phyloP scores from a whole-genome alignment of 1,140 invertebrate species.

The Coelopa frigida region DNA sequence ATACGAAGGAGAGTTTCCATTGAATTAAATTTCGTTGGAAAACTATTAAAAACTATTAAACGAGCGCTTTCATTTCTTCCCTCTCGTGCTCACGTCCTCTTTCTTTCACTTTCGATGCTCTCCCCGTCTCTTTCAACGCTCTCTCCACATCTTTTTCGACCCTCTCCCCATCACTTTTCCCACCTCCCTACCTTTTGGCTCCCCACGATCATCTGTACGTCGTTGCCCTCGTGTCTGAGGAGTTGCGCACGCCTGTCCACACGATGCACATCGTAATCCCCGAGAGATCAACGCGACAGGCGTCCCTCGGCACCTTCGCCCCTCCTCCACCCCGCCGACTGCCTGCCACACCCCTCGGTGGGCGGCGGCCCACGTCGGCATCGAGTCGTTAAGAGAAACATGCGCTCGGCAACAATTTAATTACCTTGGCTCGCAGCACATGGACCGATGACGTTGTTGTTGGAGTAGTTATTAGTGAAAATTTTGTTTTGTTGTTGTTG shows the following conservation, averaged over 20 bases:
- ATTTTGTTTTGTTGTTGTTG: too few species aligned
- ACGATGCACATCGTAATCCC: constrained; percentile 6
- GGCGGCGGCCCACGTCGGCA: background rate
- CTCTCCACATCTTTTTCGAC: too few species aligned
- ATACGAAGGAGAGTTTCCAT: too few species aligned
- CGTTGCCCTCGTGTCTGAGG: background rate
- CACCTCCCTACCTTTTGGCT: too few species aligned
- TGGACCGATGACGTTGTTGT: background rate
- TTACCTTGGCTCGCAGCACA: constrained; percentile 19
- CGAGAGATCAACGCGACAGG: constrained; percentile 2
- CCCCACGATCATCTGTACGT: background rate
- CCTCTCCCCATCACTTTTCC: too few species aligned
- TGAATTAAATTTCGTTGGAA: too few species aligned
- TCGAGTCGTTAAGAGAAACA: constrained; percentile 1
- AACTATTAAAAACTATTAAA: too few species aligned
- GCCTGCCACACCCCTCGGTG: background rate
- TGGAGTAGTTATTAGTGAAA: constrained; percentile 3
- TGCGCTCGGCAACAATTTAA: constrained; percentile 26
- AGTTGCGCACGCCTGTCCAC: background rate
- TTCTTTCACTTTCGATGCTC: too few species aligned
- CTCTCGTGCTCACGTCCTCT: too few species aligned
- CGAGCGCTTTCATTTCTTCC: too few species aligned
- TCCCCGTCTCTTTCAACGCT: too few species aligned
- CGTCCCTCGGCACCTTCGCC: constrained; percentile 1
- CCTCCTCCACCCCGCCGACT: background rate